These are phyloP conservation scores for Parnassius mnemosyne DNA, from an alignment of 2,888 invertebrate genomes.

Conservation along the genomic window DNA sequence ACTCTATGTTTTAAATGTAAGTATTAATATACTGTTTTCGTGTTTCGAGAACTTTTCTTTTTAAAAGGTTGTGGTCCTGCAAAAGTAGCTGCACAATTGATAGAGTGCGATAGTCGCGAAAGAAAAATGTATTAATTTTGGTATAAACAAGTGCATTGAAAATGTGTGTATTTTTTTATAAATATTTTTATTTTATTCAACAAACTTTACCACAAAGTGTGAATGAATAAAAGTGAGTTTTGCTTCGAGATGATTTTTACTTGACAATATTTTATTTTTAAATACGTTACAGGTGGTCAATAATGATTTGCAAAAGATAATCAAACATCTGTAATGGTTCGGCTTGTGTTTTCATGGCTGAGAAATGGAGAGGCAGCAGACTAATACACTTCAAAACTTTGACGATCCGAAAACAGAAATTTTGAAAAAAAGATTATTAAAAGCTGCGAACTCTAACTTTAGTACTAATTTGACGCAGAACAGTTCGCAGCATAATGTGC, in stretches of 20 bases:
- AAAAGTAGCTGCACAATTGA: conserved; percentile 76
- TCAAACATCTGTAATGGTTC: conserved; percentile 64
- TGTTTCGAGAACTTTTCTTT: conserved; percentile 74
- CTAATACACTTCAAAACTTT: conserved; percentile 79
- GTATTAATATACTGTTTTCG: conserved; percentile 50
- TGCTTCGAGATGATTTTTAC: conserved; percentile 52
- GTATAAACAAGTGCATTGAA: conserved; percentile 27
- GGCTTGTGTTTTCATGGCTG: conserved; percentile 53
- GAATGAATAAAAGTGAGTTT: conserved; percentile 38
- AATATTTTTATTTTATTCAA: conserved; percentile 30
- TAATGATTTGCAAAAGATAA: conserved; percentile 66
- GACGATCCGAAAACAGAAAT: conserved; percentile 74
- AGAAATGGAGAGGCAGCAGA: conserved; percentile 76
- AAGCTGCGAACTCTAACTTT: conserved; percentile 57
- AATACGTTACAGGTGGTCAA: conserved; percentile 67
- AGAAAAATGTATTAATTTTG: conserved; percentile 55
- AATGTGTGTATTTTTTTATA: conserved; percentile 26
- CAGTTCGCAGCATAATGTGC: conserved; percentile 67
- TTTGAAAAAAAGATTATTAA: conserved; percentile 76
- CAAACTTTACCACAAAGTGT: conserved; percentile 39
- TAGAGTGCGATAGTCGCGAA: conserved; percentile 69
- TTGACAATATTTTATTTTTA: conserved; percentile 69
- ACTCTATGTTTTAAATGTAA: conserved; percentile 50
- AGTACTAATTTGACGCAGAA: conserved; percentile 56
- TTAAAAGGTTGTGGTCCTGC: conserved; percentile 72